Evolutionary conservation across 1,140 invertebrate species (phyloP), one percentile per base, ranked within the genome.

Genomic region (Drosophila dunni): DNA sequence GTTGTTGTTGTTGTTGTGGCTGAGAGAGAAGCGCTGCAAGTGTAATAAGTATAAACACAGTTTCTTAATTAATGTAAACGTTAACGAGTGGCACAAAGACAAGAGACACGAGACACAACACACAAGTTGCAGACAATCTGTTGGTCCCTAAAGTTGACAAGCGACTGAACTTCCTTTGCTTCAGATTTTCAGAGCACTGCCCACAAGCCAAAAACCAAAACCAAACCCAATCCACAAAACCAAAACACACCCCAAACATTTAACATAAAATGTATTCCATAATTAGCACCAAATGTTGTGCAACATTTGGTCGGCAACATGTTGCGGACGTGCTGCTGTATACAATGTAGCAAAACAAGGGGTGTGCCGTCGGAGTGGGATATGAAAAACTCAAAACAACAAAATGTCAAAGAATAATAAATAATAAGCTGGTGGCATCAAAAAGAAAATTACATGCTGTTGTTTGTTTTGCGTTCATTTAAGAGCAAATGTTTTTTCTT

Each of bases 11-110:
- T 24, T 24, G 24, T 24, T 24, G 3, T 24, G 24, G 24, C 3
- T 24, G 24, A 29, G 24, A 76, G 84, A 89, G 70, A 67, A 80
- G 54, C 15, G 50, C 84, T 88, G 84, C 66, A 88, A 89, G 65
- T 75, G 77, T 64, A 88, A 79, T 64, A 88, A 79, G 73, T 73
- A 78, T 66, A 84, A 78, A 75, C 86, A 83, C 66, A 70, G 61
- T 53, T 67, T 45, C 61, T 77, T 77, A 68, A 62, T 65, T 72
- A 62, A 67, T 66, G 48, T 79, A 45, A 46, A 45, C 64, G 61
- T 70, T 48, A 81, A 62, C 50, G 10, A 17, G 36, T 50, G 42
- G 11, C 9, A 33, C 20, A 6, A 20, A 24, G 24, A 29, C 24
- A 29, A 1, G 24, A 29, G 24, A 29, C 24, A 29, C 24, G 3